Percentiles rank a stretch among this genome's conserved stretches.
Evolutionary conservation across 2,888 invertebrate species (phyloP).

Genomic region (Anticlea derivata): DNA sequence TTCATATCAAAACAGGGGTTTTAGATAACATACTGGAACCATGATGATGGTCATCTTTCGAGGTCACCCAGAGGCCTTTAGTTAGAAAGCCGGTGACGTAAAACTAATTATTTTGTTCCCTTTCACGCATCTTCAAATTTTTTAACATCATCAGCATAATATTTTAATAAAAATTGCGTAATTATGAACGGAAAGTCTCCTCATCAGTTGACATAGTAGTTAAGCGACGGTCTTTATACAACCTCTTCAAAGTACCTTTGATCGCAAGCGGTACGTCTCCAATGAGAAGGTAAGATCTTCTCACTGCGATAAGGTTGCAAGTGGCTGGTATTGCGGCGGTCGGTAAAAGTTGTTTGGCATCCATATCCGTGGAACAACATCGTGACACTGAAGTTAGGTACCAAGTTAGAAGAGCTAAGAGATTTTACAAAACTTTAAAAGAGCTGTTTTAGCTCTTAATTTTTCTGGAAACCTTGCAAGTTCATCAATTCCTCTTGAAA

Average conservation of each 20-base stretch:
- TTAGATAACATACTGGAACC: too few species aligned
- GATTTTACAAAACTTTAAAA: neutral
- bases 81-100: too few species aligned
- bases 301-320: slow-evolving; percentile 15
- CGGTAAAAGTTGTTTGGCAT: slow-evolving; percentile 51
- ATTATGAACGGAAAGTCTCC: slow-evolving; percentile 15
- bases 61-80: too few species aligned
- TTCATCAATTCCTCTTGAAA: too few species aligned
- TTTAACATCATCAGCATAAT: slow-evolving; percentile 4
- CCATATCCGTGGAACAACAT: slow-evolving; percentile 41
- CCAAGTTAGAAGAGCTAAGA: slow-evolving; percentile 26
- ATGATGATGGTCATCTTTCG: too few species aligned
- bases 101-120: neutral
- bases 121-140: neutral
- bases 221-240: neutral
- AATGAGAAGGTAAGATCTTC: slow-evolving; percentile 12
- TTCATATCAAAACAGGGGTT: too few species aligned
- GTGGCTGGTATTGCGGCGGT: slow-evolving; percentile 27
- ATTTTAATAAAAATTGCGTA: slow-evolving; percentile 5
- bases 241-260: slow-evolving; percentile 14
- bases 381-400: slow-evolving; percentile 38
- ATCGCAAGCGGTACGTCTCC: neutral
- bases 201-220: slow-evolving; percentile 13
- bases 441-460: too few species aligned
- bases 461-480: too few species aligned